phyloP scores from a whole-genome alignment of 2,888 invertebrate genomes.

The Tiliacea citrago region DNA sequence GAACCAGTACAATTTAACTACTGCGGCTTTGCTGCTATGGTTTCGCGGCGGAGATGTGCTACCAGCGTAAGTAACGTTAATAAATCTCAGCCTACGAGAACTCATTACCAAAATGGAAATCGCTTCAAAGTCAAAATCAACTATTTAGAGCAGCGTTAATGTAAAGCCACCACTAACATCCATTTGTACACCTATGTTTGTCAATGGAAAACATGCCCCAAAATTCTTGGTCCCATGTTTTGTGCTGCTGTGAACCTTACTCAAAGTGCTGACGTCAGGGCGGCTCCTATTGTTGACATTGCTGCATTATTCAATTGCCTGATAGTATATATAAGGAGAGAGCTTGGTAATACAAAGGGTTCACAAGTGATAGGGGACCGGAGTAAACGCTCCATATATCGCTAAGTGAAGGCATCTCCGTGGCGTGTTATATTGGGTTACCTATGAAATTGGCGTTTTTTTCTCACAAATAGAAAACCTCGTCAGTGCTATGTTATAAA shows the following conservation, averaged over 20 bases:
- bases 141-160: conserved; percentile 31
- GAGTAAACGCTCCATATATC: conserved; percentile 47
- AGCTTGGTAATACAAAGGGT: conserved; percentile 65
- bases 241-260: conserved; percentile 63
- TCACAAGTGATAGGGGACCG: conserved; percentile 67
- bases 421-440: conserved; percentile 14
- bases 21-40: too few species aligned
- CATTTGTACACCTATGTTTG: conserved; percentile 39
- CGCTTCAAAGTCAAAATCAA: neutral
- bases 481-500: too few species aligned
- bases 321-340: conserved; percentile 62
- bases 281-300: conserved; percentile 66
- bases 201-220: conserved; percentile 52
- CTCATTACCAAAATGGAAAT: neutral
- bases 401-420: conserved; percentile 36
- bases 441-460: too few species aligned
- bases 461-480: too few species aligned
- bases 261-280: conserved; percentile 63
- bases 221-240: conserved; percentile 64
- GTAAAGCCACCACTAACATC: conserved; percentile 25
- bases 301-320: conserved; percentile 70
- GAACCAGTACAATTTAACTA: too few species aligned
- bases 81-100: neutral
- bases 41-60: too few species aligned
- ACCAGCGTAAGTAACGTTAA: neutral